Base-by-base conservation (phyloP, 2,113 vertebrate genomes). In the Brachirus orientalis region DNA sequence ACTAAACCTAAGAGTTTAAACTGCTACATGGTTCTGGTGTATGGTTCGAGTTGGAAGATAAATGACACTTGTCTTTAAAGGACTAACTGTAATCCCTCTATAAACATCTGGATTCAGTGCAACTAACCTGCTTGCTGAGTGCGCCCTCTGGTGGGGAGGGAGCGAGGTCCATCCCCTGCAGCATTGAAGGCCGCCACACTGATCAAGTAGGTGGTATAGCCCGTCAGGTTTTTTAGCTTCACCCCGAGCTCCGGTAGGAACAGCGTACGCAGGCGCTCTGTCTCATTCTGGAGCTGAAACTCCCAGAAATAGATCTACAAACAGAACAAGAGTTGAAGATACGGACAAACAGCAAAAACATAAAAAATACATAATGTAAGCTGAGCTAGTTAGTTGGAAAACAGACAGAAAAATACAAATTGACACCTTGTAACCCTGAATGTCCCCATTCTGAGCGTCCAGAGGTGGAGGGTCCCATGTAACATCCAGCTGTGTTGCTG, bases 281-380 rank as follows among this genome's bases (percentile, higher is more conserved):
- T 98, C 88, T 93, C 86, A 20, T 98, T 98, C 86, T 86, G 94
- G 1, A 92, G 91, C 86, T 95, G 94, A 43, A 93, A 95, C 83
- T 99, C 96, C 96, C 97, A 98, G 85, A 95, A 98, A 82, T 96
- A 98, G 66, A 99, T 96, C 98, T 99, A 86, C 28, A 62, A 55
- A 63, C 50, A 73, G 55, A 77, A 56, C 33, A 71, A 64, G 8
- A 65, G 13, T 46, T 52, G 11, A 36, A 9, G 28, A 63, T 3
- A 62, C 33, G 20, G 10, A 13, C 11, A 43, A 41, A 41, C 1
- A 2, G 8, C 41, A 47, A 41, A 62, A 47, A 60, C 50, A 33
- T 17, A 18, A 44, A 8, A 50, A 36, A 35, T 52, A 10, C 8
- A 35, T 65, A 20, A 77, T 69, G 51, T 36, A 69, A 61, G 33